phyloP scores from a whole-genome alignment of 2,888 invertebrate genomes.

The Drosophila antonietae region DNA sequence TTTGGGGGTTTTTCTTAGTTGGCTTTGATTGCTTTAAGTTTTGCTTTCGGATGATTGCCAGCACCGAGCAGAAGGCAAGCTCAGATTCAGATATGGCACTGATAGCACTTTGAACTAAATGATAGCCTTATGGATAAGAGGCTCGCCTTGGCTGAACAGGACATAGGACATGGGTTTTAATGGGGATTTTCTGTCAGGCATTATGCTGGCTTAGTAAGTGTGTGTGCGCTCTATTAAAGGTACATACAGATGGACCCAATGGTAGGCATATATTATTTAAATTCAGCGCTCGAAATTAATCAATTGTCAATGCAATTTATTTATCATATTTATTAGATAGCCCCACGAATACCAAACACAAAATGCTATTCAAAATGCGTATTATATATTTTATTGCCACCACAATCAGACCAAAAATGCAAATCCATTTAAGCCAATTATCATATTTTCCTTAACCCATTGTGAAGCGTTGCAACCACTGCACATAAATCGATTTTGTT shows the following conservation, averaged over 20 bases:
- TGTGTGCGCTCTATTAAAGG: background rate
- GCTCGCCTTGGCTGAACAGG: conserved; percentile 6
- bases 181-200: conserved; percentile 16
- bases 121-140: conserved; percentile 54
- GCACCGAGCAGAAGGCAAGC: conserved; percentile 40
- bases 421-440: conserved; percentile 2
- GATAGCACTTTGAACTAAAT: conserved; percentile 70
- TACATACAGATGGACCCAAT: background rate
- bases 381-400: conserved; percentile 4
- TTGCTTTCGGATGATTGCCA: conserved; percentile 67
- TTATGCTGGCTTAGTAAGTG: conserved; percentile 21
- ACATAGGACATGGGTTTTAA: conserved; percentile 7
- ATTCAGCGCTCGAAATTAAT: background rate
- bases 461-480: background rate
- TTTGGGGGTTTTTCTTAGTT: conserved; percentile 56
- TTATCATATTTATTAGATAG: conserved; percentile 7
- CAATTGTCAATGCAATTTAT: background rate
- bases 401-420: conserved; percentile 1
- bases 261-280: background rate
- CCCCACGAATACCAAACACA: background rate
- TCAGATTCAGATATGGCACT: conserved; percentile 48
- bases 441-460: background rate
- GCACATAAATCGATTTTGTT: background rate
- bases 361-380: background rate
- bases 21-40: conserved; percentile 74